These are phyloP conservation scores for Polypterus senegalus DNA, from an alignment of 2,113 vertebrate genomes.

Conservation along the genomic window DNA sequence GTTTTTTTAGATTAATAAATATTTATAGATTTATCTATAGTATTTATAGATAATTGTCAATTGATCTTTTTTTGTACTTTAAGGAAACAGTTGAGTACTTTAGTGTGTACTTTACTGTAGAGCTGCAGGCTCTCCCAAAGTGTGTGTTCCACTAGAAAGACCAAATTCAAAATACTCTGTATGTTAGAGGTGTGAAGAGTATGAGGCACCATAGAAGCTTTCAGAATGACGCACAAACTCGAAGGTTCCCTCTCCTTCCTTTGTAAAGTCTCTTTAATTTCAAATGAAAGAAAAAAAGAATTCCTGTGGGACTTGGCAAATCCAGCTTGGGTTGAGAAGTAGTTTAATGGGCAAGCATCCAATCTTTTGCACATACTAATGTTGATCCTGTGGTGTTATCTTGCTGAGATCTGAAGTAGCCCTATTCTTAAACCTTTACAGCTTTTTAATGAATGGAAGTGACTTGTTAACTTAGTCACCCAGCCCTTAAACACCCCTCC, in stretches of 20 bases:
- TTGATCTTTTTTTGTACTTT: too few species aligned
- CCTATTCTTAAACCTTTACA: not conserved
- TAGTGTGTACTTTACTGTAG: too few species aligned
- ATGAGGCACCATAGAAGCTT: not conserved
- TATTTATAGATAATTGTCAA: too few species aligned
- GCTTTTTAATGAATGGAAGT: constrained; percentile 8
- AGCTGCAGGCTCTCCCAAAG: too few species aligned
- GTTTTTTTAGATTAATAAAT: too few species aligned
- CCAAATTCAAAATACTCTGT: constrained; percentile 1
- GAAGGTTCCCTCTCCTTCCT: constrained; percentile 16
- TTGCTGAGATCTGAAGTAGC: constrained; percentile 4
- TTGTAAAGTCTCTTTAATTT: constrained; percentile 9
- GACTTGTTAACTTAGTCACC: constrained; percentile 2
- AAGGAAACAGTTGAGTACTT: too few species aligned
- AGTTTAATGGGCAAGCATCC: constrained; percentile 5
- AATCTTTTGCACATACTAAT: not conserved
- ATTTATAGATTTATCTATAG: too few species aligned
- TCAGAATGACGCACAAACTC: not conserved
- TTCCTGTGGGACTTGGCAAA: constrained; percentile 1
- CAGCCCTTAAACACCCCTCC: not conserved
- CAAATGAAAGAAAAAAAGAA: not conserved
- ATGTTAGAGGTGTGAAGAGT: constrained; percentile 37
- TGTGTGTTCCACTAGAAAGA: too few species aligned
- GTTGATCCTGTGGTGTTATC: constrained; percentile 5
- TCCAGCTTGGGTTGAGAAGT: constrained; percentile 4